Evolutionary conservation across 2,888 invertebrate species (phyloP), one percentile per base, ranked within the genome.

Genomic region (Pachymerium ferrugineum): DNA sequence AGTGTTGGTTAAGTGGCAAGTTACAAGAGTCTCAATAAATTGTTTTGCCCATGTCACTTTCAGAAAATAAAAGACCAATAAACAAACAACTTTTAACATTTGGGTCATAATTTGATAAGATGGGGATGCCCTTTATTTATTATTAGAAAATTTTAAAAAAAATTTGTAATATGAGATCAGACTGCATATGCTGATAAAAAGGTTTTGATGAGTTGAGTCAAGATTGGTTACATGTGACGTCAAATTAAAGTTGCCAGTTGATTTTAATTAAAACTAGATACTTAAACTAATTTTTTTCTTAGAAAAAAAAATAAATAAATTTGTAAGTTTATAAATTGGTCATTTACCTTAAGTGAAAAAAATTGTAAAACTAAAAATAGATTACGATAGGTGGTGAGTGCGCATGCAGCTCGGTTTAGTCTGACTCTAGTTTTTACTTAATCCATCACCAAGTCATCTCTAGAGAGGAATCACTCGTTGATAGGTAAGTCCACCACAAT

Each of bases 81-180:
- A 12, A 42, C 3, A 14, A 42, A 42, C 12, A 4, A 10, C 3
- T 42, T 42, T 42, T 14, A 14, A 42, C n/a, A n/a, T n/a, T n/a
- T 42, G 42, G 16, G 16, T 42, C 16, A 42, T 3, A 4, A 14
- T n/a, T 42, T 14, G 42, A 42, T 42, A 42, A 42, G n/a, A 42
- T 42, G 42, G 42, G 42, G 42, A 42, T 42, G 42, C 42, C 42
- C 42, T 42, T n/a, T n/a, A n/a, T n/a, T n/a, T n/a, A 42, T 42
- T 14, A 42, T n/a, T n/a, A 42, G 42, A 42, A 5, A 42, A 42
- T 42, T n/a, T 42, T n/a, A 42, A 42, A 16, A 42, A 42, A 42
- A 42, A 16, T 14, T 42, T 42, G 42, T 42, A 42, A 42, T 42
- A 4, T 14, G 42, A 42, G 12, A 42, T n/a, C 6, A 10, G 42